phyloP scores from a whole-genome alignment of 2,113 vertebrate genomes.

The Macroglossus sobrinus region DNA sequence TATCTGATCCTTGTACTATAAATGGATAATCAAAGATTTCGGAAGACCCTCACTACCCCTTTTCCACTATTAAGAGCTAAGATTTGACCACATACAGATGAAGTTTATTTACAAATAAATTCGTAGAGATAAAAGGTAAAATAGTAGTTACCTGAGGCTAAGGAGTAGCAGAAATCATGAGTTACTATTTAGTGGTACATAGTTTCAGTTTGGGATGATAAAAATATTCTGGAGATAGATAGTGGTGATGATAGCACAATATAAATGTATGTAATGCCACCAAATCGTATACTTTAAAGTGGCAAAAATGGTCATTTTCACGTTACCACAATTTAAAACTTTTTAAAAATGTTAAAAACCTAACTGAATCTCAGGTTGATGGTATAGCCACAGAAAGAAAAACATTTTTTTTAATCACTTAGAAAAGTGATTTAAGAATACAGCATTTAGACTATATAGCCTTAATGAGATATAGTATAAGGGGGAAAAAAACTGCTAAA shows the following conservation, averaged over 20 bases:
- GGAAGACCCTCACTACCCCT: neutral
- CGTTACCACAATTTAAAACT: neutral
- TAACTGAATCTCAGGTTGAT: neutral
- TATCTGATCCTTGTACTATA: neutral
- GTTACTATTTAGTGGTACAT: neutral
- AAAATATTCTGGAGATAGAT: neutral
- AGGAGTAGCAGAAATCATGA: neutral
- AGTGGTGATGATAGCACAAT: neutral
- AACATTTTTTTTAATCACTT: neutral
- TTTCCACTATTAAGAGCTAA: neutral
- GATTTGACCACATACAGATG: neutral
- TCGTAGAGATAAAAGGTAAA: neutral
- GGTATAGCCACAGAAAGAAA: neutral
- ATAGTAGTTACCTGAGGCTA: neutral
- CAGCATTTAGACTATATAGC: neutral
- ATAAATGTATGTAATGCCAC: neutral
- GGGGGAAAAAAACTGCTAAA: neutral
- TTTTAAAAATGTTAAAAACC: neutral
- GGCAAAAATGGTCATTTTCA: neutral
- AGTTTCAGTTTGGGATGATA: neutral
- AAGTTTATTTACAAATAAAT: neutral
- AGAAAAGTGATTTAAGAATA: conserved; percentile 1
- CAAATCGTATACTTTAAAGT: neutral
- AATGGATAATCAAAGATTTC: neutral
- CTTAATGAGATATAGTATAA: neutral